Conservation (phyloP, 35 echinoderm and acorn worm species). For the Acanthaster planci region DNA sequence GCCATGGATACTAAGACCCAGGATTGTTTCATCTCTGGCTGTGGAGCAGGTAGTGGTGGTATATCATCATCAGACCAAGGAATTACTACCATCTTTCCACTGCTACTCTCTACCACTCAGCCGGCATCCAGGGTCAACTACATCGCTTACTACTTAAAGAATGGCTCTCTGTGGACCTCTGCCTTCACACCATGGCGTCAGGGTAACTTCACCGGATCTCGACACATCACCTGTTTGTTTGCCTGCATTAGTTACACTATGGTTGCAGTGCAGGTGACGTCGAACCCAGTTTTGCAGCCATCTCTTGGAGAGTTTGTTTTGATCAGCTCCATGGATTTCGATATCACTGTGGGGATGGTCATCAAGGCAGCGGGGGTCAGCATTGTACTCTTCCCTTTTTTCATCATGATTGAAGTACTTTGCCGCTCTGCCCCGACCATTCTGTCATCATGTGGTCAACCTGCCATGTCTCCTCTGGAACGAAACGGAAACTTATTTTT, state of each 20-base stretch:
- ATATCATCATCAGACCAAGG: conserved; percentile 16
- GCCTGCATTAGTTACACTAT: conserved; percentile 2
- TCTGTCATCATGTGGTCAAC: not conserved
- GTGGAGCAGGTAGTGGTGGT: not conserved
- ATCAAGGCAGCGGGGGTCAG: conserved; percentile 2
- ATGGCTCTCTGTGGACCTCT: not conserved
- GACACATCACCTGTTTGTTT: not conserved
- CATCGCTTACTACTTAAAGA: conserved; percentile 7
- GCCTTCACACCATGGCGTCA: conserved; percentile 5
- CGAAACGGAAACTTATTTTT: too few species aligned
- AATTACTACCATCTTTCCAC: not conserved
- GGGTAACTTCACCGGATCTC: conserved; percentile 11
- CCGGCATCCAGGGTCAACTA: conserved; percentile 11
- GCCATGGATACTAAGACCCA: conserved; percentile 13
- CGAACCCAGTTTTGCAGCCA: not conserved
- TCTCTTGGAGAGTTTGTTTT: not conserved
- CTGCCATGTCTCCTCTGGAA: too few species aligned
- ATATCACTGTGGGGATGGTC: not conserved
- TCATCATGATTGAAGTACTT: not conserved
- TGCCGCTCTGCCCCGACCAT: not conserved
- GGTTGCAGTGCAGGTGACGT: not conserved
- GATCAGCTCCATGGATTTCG: not conserved
- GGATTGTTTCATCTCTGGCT: not conserved
- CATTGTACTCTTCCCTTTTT: not conserved
- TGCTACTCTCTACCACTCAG: not conserved